phyloP scores from a whole-genome alignment of 2,888 invertebrate genomes.

The Parnassius glacialis region DNA sequence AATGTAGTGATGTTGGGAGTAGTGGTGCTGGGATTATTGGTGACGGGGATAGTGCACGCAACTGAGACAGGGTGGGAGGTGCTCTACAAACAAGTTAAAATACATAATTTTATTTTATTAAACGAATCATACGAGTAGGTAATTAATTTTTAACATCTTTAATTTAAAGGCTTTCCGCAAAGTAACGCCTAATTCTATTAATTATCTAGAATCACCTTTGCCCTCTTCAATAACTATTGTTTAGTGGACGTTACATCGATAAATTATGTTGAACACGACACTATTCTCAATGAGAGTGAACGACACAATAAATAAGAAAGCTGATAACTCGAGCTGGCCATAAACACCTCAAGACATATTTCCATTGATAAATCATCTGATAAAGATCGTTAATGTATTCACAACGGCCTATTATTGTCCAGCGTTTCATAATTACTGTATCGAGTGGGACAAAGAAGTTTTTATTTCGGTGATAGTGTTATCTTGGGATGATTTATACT shows the following conservation, averaged over 20 bases:
- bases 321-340: slow-evolving; percentile 26
- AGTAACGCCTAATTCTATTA: too few species aligned
- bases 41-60: too few species aligned
- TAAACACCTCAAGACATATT: slow-evolving; percentile 23
- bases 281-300: slow-evolving; percentile 28
- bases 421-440: slow-evolving; percentile 13
- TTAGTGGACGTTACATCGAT: slow-evolving; percentile 15
- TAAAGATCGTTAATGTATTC: slow-evolving; percentile 28
- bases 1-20: too few species aligned
- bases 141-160: too few species aligned
- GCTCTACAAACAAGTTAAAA: too few species aligned
- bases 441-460: not conserved
- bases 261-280: slow-evolving; percentile 16
- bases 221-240: slow-evolving; percentile 8
- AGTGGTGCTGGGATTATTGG: too few species aligned
- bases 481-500: not conserved
- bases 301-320: slow-evolving; percentile 30
- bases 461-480: slow-evolving; percentile 3
- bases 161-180: too few species aligned
- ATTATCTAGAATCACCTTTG: slow-evolving; percentile 4
- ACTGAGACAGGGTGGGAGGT: too few species aligned
- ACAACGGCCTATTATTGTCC: slow-evolving; percentile 9
- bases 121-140: too few species aligned
- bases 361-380: slow-evolving; percentile 26
- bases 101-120: too few species aligned